A percentile compares a stretch with the other conserved stretches of the same genome.
Conservation (phyloP, 64 coral and sea anemone species). For the Montipora efflorescens region DNA sequence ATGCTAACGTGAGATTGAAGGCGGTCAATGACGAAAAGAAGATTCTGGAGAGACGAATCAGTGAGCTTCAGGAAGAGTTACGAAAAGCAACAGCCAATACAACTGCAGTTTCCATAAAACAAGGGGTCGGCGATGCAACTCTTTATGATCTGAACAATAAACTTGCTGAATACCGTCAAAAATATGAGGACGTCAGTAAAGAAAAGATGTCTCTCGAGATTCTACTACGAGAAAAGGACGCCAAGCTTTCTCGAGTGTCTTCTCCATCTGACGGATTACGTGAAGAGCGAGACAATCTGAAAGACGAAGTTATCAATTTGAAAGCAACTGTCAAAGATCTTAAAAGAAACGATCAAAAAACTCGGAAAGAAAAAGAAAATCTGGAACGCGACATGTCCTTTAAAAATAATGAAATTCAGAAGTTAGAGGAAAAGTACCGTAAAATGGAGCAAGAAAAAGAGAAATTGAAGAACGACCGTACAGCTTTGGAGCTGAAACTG, state of each 20-base stretch:
- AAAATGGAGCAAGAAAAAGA: conserved; percentile 75
- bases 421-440: conserved; percentile 76
- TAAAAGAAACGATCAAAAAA: conserved; percentile 63
- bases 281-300: conserved; percentile 79
- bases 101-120: neutral
- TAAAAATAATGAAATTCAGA: conserved; percentile 68
- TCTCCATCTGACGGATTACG: conserved; percentile 63
- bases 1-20: conserved; percentile 76
- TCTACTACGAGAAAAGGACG: conserved; percentile 74
- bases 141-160: conserved; percentile 78
- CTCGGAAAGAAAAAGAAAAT: conserved; percentile 83
- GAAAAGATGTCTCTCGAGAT: conserved; percentile 77
- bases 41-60: conserved; percentile 36
- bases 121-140: conserved; percentile 27
- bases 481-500: conserved; percentile 54
- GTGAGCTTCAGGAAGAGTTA: conserved; percentile 70
- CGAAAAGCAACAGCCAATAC: conserved; percentile 27
- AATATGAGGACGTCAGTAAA: conserved; percentile 69
- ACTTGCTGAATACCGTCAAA: conserved; percentile 71
- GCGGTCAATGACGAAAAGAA: conserved; percentile 70
- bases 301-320: conserved; percentile 78
- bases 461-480: conserved; percentile 66
- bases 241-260: conserved; percentile 69
- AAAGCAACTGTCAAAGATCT: conserved; percentile 65
- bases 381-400: conserved; percentile 72